Base-by-base conservation (phyloP, 53 echinoderm and acorn worm species). In the Apostichopus leukothele region DNA sequence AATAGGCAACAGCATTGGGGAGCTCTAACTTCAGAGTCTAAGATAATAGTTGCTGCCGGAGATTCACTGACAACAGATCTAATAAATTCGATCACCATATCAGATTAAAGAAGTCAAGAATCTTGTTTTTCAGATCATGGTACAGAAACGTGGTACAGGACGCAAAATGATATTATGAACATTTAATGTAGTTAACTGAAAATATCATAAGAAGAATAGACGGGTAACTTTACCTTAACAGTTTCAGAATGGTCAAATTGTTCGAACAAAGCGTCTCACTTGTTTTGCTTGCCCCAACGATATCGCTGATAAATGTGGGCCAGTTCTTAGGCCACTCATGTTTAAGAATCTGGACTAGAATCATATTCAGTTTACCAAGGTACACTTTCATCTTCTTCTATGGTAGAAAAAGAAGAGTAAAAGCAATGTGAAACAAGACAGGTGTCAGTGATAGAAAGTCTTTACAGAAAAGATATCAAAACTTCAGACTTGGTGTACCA, bases 251-350 rank as follows among this genome's bases (percentile, higher is more conserved):
- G 84, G 91, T 92, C 90, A 97, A 84, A 85, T 97, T 97, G 83
- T 97, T 97, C 86, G 94, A 95, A 93, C 97, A 97, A 73, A 97
- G 93, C 53, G 95, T 94, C 89, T 96, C 97, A 90, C 95, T 97
- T 53, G 97, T 97, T 89, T 95, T 94, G 75, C 97, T 97, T 23
- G 97, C 97, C 20, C 97, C 97, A 59, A 97, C 97, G 75, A 97
- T 97, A 84, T 97, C 97, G 73, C 97, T 95, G 92, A 97, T 97
- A 90, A 97, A 97, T 11, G 97, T 90, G 18, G 94, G 93, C 97
- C 97, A 97, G 53, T 97, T 97, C 91, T 93, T 95, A 4, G 97
- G 97, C 97, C 97, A 97, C 86, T 97, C 97, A 60, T 97, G 97
- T 79, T 97, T 97, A 52, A 97, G 89, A 68, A 97, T 97, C 87